Evolutionary conservation across 2,888 invertebrate species (phyloP), one percentile per base, ranked within the genome.

Genomic region (Crematogaster levior): DNA sequence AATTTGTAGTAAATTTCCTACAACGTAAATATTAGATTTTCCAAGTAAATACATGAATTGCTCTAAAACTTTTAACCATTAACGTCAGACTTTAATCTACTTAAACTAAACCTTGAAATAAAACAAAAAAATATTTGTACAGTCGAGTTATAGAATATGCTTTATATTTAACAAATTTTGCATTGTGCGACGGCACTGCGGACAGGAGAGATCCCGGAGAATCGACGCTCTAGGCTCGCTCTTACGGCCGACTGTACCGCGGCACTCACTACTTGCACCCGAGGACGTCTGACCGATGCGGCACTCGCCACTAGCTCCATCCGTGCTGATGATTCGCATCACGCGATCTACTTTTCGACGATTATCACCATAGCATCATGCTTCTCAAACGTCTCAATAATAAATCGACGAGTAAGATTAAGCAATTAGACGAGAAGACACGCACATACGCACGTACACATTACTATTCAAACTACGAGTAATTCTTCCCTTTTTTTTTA

Each of bases 271-370:
- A 91, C 91, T 89, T 82, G 89, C 82, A 75, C 85, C 40, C 83
- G 84, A 81, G 68, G 53, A 75, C 84, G 92, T 72, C 91, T 84
- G 91, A 90, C 91, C 92, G 91, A 91, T 92, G 91, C 93, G 91
- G 88, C 90, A 91, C 88, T 90, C 74, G 84, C 85, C 86, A 91
- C 92, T 92, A 81, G 84, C 81, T 73, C 74, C 61, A 27, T 72
- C 70, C 70, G 53, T 72, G 81, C 77, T 27, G 79, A 58, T 34
- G 30, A 65, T 37, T 48, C 37, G 74, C 48, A 66, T 66, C 24
- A 37, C 51, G 27, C 48, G 37, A 66, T 75, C 51, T 27, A 75
- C 51, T 75, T 75, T 68, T 66, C 70, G 70, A 30, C 37, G 37
- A 68, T 75, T 68, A 66, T n/a, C 48, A 48, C 34, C 34, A 15